Conservation (phyloP, 1,140 invertebrate species). For the Chironomus striatipennis region DNA sequence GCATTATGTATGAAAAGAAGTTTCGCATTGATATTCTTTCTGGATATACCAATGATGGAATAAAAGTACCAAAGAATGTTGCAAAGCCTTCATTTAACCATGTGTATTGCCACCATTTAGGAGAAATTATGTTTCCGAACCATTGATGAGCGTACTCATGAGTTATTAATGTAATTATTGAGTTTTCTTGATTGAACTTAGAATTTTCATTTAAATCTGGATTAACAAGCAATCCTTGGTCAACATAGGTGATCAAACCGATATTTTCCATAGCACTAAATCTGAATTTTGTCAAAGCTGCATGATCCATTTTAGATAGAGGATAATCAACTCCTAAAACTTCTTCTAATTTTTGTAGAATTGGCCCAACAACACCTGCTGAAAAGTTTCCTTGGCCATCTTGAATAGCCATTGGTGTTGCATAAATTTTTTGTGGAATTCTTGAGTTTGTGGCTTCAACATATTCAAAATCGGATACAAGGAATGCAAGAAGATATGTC, state of each 20-base stretch:
- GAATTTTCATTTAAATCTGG: not conserved
- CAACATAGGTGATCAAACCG: constrained; percentile 35
- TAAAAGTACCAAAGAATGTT: constrained; percentile 37
- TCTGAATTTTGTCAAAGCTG: not conserved
- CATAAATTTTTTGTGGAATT: not conserved
- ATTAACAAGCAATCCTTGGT: not conserved
- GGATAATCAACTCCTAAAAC: constrained; percentile 33
- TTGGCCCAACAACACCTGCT: constrained; percentile 33
- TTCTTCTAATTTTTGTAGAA: constrained; percentile 33
- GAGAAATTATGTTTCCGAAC: constrained; percentile 59
- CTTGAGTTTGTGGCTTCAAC: not conserved
- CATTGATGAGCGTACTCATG: constrained; percentile 45
- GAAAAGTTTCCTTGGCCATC: constrained; percentile 35
- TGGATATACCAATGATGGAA: not conserved
- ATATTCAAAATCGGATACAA: constrained; percentile 54
- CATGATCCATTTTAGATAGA: constrained; percentile 28
- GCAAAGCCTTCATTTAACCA: constrained; percentile 48
- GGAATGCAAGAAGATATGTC: constrained; percentile 59
- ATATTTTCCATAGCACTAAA: constrained; percentile 39
- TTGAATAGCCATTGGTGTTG: constrained; percentile 33
- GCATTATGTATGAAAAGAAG: not conserved
- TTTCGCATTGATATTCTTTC: not conserved
- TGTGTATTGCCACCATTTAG: constrained; percentile 39
- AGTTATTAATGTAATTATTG: not conserved
- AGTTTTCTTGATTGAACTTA: not conserved